Evolutionary conservation across 2,888 invertebrate genomes (phyloP).

Genomic region (Drosophila affinis): DNA sequence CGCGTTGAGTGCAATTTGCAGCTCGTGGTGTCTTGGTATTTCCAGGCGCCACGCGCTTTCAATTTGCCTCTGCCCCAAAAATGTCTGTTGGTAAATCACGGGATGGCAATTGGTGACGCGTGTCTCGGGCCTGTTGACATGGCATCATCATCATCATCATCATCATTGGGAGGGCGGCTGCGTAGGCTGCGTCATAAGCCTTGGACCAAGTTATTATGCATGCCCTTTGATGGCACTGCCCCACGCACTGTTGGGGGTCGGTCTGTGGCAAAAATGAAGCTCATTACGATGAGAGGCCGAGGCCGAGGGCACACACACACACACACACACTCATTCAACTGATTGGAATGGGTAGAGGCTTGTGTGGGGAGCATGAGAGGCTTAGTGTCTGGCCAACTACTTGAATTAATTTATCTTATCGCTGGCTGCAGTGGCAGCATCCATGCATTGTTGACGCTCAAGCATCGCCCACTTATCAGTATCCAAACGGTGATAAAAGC

Average conservation of each 20-base stretch:
- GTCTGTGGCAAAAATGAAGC: slow-evolving; percentile 50
- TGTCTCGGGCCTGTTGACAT: slow-evolving; percentile 63
- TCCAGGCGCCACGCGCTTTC: slow-evolving; percentile 34
- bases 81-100: slow-evolving; percentile 50
- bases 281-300: slow-evolving; percentile 53
- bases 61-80: slow-evolving; percentile 38
- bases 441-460: slow-evolving; percentile 73
- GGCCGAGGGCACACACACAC: slow-evolving; percentile 1
- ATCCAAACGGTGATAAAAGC: slow-evolving; percentile 31
- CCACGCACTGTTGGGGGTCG: slow-evolving; percentile 20
- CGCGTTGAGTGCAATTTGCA: slow-evolving; percentile 11
- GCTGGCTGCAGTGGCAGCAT: slow-evolving; percentile 53
- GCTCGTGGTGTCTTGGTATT: slow-evolving; percentile 6
- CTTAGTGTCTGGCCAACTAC: slow-evolving; percentile 34
- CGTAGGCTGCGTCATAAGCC: slow-evolving; percentile 47
- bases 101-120: slow-evolving; percentile 64
- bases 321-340: background rate
- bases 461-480: slow-evolving; percentile 69
- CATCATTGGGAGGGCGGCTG: background rate
- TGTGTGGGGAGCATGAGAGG: background rate
- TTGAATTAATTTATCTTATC: slow-evolving; percentile 78
- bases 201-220: slow-evolving; percentile 66
- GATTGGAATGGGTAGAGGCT: too few species aligned
- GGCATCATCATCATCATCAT: slow-evolving; percentile 56
- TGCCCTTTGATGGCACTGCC: slow-evolving; percentile 56